Conservation (phyloP, 2,888 invertebrate genomes). For the Microplitis manilae region DNA sequence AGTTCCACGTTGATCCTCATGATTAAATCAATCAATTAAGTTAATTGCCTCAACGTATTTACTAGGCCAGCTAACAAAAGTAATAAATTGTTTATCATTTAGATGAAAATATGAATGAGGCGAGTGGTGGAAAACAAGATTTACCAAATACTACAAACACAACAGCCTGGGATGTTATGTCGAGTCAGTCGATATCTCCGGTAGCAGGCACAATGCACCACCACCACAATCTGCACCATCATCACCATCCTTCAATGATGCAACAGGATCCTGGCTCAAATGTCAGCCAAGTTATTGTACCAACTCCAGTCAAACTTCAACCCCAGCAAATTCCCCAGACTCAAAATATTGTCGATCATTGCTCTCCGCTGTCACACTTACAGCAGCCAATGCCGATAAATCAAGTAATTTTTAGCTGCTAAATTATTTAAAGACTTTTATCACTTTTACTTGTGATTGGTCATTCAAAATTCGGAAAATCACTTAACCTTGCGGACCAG, state of each 20-base stretch:
- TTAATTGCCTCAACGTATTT: not conserved
- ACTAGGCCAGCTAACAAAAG: not conserved
- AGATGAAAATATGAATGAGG: slow-evolving; percentile 69
- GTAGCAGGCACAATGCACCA: slow-evolving; percentile 58
- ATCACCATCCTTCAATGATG: slow-evolving; percentile 62
- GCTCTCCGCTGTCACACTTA: slow-evolving; percentile 64
- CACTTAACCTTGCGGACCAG: no score
- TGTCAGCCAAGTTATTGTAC: slow-evolving; percentile 69
- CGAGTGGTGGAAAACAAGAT: slow-evolving; percentile 70
- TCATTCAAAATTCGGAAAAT: no score
- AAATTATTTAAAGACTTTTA: not conserved
- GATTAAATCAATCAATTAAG: not conserved
- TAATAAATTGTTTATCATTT: slow-evolving; percentile 33
- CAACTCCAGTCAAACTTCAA: slow-evolving; percentile 71
- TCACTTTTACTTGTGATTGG: not conserved
- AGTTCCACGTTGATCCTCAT: not conserved
- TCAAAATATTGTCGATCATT: slow-evolving; percentile 64
- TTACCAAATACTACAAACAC: slow-evolving; percentile 66
- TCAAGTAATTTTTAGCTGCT: slow-evolving; percentile 54
- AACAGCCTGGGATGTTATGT: slow-evolving; percentile 67
- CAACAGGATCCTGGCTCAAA: slow-evolving; percentile 62
- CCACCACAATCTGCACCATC: slow-evolving; percentile 54
- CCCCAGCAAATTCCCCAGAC: slow-evolving; percentile 61
- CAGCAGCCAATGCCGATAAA: slow-evolving; percentile 65
- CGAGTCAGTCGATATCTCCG: slow-evolving; percentile 60